phyloP scores from a whole-genome alignment of 2,113 vertebrate species.

The Semnornis frantzii region DNA sequence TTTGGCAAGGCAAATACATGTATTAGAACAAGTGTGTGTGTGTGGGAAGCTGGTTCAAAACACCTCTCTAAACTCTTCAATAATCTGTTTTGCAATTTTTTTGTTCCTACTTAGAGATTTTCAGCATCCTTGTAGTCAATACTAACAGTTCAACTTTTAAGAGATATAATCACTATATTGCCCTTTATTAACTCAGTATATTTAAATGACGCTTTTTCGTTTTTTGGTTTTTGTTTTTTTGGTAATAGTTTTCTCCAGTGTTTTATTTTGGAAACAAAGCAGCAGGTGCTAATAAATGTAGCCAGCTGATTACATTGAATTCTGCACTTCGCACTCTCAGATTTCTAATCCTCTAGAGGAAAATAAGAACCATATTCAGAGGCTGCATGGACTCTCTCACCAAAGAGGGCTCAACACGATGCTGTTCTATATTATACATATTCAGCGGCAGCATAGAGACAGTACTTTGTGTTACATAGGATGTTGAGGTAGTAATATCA shows the following conservation, averaged over 20 bases:
- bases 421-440: neutral
- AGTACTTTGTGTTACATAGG: neutral
- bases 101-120: neutral
- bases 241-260: neutral
- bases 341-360: neutral
- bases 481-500: neutral
- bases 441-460: neutral
- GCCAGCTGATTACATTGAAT: neutral
- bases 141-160: neutral
- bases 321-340: neutral
- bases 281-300: neutral
- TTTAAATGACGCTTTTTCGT: neutral
- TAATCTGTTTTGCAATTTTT: neutral
- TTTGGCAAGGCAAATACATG: neutral
- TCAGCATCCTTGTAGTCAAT: neutral
- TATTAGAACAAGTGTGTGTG: neutral
- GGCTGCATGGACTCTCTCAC: neutral
- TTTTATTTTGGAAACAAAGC: neutral
- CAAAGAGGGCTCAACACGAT: neutral
- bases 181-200: neutral
- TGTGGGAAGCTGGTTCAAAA: neutral
- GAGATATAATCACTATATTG: neutral
- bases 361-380: neutral
- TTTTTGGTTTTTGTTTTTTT: fast-evolving
- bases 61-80: neutral